Evolutionary conservation across 2,113 vertebrate genomes (phyloP).

Genomic region (Tragelaphus buxtoni): DNA sequence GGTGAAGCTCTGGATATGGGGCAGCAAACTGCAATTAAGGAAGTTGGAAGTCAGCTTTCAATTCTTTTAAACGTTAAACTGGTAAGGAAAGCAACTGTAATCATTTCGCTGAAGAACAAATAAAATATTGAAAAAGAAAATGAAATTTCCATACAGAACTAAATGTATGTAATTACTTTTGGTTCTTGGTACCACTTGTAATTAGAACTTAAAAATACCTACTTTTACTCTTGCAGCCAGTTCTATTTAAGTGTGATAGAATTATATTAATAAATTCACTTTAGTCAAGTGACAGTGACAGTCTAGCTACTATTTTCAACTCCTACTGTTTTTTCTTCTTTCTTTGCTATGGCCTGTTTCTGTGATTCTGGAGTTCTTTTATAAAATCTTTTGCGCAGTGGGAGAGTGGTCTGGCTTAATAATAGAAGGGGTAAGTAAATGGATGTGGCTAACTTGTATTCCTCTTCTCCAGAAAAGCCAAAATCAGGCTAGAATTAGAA

Average conservation of each 20-base stretch:
- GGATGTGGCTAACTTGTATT: background rate
- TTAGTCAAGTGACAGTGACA: background rate
- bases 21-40: conserved; percentile 69
- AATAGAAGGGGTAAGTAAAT: background rate
- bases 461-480: background rate
- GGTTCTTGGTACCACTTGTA: background rate
- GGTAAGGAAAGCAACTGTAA: conserved; percentile 78
- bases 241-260: background rate
- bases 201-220: background rate
- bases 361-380: background rate
- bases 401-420: background rate
- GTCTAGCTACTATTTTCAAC: background rate
- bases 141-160: background rate
- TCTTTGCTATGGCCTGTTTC: background rate
- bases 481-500: background rate
- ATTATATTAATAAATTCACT: background rate
- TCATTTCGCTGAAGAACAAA: background rate
- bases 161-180: background rate
- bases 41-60: conserved; percentile 85
- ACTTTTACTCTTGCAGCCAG: background rate
- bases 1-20: conserved; percentile 76
- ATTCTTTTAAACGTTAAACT: conserved; percentile 81
- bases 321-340: background rate
- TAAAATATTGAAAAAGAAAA: background rate
- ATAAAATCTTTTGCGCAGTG: background rate